Evolutionary conservation across 2,888 invertebrate genomes (phyloP).

Genomic region (Sminthurides aquaticus): DNA sequence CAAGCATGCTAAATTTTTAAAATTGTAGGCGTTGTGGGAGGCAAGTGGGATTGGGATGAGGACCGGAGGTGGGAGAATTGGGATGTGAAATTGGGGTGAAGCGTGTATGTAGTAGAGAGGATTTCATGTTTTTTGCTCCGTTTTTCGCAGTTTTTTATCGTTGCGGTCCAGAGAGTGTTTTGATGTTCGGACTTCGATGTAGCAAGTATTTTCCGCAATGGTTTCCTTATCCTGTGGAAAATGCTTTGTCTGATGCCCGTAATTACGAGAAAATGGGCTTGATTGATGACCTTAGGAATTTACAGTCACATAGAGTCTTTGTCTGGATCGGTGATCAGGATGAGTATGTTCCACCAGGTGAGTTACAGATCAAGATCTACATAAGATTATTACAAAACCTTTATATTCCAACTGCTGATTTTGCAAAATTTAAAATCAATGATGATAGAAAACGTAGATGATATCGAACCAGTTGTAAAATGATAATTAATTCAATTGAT

Average conservation of each 20-base stretch:
- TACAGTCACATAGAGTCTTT: slow-evolving; percentile 29
- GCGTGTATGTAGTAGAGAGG: no score
- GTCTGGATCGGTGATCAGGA: slow-evolving; percentile 37
- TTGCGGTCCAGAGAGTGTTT: slow-evolving; percentile 31
- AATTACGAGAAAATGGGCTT: slow-evolving; percentile 26
- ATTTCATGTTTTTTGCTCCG: not conserved
- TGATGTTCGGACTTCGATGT: slow-evolving; percentile 37
- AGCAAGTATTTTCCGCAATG: slow-evolving; percentile 26
- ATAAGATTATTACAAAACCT: slow-evolving; percentile 3
- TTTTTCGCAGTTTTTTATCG: slow-evolving; percentile 32
- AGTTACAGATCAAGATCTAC: not conserved
- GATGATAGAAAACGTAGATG: not conserved
- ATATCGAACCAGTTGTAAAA: not conserved
- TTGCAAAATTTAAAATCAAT: slow-evolving; percentile 2
- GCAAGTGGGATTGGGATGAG: no score
- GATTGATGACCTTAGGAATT: slow-evolving; percentile 31
- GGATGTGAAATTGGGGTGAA: not conserved
- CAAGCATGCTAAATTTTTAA: no score
- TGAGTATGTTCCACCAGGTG: slow-evolving; percentile 33
- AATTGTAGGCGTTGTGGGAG: no score
- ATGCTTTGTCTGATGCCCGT: slow-evolving; percentile 27
- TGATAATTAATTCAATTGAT: slow-evolving; percentile 5
- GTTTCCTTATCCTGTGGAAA: slow-evolving; percentile 30
- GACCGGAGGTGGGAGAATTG: no score
- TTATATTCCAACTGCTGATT: not conserved